Evolutionary conservation across 2,113 vertebrate species (phyloP).

Genomic region (Bettongia penicillata): DNA sequence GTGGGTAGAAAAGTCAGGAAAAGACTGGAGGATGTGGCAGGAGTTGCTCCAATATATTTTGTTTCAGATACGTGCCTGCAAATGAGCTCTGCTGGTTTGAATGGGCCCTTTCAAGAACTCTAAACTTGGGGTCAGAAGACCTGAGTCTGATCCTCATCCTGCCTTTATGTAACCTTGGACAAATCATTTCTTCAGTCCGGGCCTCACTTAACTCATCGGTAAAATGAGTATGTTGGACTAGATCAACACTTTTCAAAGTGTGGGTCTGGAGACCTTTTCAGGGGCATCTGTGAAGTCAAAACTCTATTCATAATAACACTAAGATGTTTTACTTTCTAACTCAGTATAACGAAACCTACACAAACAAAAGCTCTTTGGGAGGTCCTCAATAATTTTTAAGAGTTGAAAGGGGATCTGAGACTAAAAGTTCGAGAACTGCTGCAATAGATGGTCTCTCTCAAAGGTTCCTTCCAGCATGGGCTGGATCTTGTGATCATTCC

Average conservation of each 20-base stretch:
- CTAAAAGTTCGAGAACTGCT: neutral
- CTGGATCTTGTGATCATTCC: neutral
- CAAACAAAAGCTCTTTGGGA: neutral
- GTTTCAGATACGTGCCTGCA: conserved; percentile 23
- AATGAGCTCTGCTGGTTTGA: neutral
- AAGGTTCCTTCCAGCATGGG: neutral
- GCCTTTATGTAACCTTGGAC: neutral
- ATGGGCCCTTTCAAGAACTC: conserved; percentile 8
- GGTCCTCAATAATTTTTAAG: neutral
- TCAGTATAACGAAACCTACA: neutral
- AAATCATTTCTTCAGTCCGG: neutral
- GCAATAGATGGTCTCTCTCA: neutral
- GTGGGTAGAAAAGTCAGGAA: neutral
- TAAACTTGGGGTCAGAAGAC: conserved; percentile 24
- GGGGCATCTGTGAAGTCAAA: neutral
- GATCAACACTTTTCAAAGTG: neutral
- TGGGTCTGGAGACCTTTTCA: neutral
- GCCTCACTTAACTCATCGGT: neutral
- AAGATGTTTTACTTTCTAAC: neutral
- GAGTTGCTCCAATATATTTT: conserved; percentile 1
- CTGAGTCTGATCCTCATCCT: neutral
- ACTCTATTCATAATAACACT: neutral
- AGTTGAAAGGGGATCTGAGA: neutral
- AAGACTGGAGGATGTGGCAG: neutral
- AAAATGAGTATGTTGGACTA: neutral